Evolutionary conservation across 23 tunicate genomes (phyloP).

Genomic region (Ciona savignyi): DNA sequence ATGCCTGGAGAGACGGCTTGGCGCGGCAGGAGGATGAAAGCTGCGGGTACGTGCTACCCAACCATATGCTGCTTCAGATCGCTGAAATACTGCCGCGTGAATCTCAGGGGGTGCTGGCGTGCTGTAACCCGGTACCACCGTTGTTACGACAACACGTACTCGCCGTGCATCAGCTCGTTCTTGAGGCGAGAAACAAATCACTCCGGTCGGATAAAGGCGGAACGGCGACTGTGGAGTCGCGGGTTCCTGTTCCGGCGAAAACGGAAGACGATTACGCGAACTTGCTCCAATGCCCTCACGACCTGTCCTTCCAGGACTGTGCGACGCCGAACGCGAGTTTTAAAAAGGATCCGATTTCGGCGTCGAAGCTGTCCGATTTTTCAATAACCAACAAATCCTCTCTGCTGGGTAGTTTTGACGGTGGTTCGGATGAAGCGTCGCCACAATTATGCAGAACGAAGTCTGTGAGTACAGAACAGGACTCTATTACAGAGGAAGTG

Average conservation of each 20-base stretch:
- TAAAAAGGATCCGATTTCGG: background rate
- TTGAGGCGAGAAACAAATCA: constrained; percentile 46
- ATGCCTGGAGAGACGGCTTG: constrained; percentile 80
- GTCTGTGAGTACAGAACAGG: background rate
- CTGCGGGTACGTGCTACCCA: constrained; percentile 88
- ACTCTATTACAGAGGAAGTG: background rate
- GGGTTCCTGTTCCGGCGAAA: constrained; percentile 70
- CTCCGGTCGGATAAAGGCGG: background rate
- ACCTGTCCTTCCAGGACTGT: constrained; percentile 23
- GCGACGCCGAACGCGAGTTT: background rate
- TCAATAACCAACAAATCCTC: background rate
- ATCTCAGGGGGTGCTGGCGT: constrained; percentile 81
- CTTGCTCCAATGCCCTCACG: constrained; percentile 68
- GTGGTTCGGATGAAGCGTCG: background rate
- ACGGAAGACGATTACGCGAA: constrained; percentile 33
- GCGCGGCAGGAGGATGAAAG: constrained; percentile 95
- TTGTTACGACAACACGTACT: constrained; percentile 66
- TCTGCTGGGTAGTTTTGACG: background rate
- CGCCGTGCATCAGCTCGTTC: constrained; percentile 60
- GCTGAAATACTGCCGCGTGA: constrained; percentile 90
- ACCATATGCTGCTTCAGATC: constrained; percentile 96
- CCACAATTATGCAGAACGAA: background rate
- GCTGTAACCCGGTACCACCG: constrained; percentile 90
- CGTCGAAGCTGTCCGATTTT: background rate
- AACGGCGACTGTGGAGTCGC: background rate